Conservation (phyloP, 2,113 vertebrate species). For the Sigmodon hispidus region DNA sequence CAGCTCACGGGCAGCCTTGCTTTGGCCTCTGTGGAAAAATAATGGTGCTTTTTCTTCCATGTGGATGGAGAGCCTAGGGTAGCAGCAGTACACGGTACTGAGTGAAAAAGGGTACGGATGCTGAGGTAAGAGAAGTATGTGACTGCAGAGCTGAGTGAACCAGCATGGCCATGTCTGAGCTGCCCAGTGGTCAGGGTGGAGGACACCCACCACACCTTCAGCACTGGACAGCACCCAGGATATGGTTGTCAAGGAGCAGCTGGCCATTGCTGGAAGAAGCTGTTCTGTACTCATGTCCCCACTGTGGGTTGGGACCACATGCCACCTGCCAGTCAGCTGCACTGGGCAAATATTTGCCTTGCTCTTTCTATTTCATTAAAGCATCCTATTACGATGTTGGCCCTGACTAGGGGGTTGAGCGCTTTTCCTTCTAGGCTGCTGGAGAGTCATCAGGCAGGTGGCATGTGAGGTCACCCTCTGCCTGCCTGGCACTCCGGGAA, state of each 20-base stretch:
- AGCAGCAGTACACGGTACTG: no score
- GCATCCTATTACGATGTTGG: constrained; percentile 44
- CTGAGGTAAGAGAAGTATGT: accelerated
- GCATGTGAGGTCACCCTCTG: background rate
- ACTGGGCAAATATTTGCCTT: constrained; percentile 84
- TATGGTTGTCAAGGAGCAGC: constrained; percentile 65
- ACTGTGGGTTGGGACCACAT: background rate
- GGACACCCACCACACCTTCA: background rate
- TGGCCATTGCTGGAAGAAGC: constrained; percentile 72
- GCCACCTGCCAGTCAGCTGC: constrained; percentile 54
- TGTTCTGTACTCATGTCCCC: background rate
- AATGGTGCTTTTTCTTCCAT: background rate
- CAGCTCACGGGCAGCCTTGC: background rate
- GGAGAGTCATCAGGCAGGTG: background rate
- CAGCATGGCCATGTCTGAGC: background rate
- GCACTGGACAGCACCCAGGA: background rate
- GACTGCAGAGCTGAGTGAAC: background rate
- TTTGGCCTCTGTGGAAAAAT: background rate
- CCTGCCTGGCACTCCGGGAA: background rate
- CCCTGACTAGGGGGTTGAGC: constrained; percentile 31
- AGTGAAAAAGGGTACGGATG: background rate
- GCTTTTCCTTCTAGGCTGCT: constrained; percentile 27
- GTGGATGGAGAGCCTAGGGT: background rate
- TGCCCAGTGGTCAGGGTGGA: background rate
- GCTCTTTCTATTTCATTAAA: constrained; percentile 80